A percentile compares a stretch with the other conserved stretches of the same genome.
Evolutionary conservation across 2,113 vertebrate species (phyloP).

Genomic region (Suncus etruscus): DNA sequence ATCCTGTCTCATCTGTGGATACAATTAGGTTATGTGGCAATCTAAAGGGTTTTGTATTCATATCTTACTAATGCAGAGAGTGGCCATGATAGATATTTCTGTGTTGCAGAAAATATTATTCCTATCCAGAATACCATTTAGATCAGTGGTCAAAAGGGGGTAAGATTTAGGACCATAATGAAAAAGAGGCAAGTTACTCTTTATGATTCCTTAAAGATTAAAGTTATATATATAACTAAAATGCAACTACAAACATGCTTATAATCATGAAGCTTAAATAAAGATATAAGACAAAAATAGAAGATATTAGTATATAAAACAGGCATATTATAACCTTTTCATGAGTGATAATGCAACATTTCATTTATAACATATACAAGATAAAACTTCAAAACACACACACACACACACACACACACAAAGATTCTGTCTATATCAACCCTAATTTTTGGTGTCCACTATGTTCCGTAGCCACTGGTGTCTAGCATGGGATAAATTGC

Average conservation of each 20-base stretch:
- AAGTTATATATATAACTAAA: too few species aligned
- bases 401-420: too few species aligned
- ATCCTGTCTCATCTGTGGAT: background rate
- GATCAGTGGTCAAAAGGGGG: conserved; percentile 22
- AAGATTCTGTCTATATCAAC: background rate
- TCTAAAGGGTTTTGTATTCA: conserved; percentile 4
- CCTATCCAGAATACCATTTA: conserved; percentile 27
- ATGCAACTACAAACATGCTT: too few species aligned
- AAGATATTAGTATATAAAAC: too few species aligned
- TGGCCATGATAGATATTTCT: conserved; percentile 21
- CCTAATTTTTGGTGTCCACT: background rate
- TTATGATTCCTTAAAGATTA: background rate
- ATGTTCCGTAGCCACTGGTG: background rate
- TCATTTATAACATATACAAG: too few species aligned
- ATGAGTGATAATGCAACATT: too few species aligned
- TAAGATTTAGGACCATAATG: background rate
- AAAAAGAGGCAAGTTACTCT: background rate
- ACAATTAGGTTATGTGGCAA: conserved; percentile 54
- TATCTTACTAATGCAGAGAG: conserved; percentile 62
- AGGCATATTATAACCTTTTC: too few species aligned
- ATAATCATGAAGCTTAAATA: too few species aligned
- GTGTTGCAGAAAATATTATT: background rate
- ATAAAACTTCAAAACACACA: too few species aligned
- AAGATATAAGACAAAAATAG: too few species aligned
- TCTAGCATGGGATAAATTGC: background rate